Evolutionary conservation across 2,113 vertebrate species (phyloP).

Genomic region (Chaenocephalus aceratus): DNA sequence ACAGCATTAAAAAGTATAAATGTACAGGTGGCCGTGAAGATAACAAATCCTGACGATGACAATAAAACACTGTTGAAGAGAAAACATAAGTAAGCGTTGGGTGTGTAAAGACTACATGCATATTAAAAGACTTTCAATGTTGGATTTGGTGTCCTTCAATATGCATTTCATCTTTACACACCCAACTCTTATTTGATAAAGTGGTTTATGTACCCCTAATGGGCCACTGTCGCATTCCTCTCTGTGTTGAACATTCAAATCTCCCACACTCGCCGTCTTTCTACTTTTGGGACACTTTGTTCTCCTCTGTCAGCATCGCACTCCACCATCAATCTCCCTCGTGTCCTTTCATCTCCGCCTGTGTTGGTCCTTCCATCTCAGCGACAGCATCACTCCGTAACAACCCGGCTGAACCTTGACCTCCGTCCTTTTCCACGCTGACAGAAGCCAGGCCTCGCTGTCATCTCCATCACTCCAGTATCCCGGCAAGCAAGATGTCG

Average conservation of each 20-base stretch:
- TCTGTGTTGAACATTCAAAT: slow-evolving; percentile 4
- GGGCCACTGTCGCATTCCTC: background rate
- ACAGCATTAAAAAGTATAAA: no score
- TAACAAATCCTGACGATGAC: no score
- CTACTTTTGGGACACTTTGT: slow-evolving; percentile 21
- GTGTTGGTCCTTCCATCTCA: slow-evolving; percentile 67
- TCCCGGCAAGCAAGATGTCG: slow-evolving; percentile 18
- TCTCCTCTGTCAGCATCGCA: slow-evolving; percentile 34
- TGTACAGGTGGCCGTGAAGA: no score
- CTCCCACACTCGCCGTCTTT: background rate
- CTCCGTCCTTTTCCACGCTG: slow-evolving; percentile 61
- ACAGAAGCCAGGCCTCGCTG: slow-evolving; percentile 69
- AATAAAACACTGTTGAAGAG: no score
- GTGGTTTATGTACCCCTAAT: background rate
- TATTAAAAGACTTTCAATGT: no score
- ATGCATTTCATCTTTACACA: background rate
- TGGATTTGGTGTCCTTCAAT: background rate
- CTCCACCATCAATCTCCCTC: slow-evolving; percentile 57
- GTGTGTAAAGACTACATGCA: no score
- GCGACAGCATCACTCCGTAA: slow-evolving; percentile 69
- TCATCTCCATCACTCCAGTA: slow-evolving; percentile 58
- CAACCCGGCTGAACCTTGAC: slow-evolving; percentile 73
- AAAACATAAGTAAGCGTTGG: no score
- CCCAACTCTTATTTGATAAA: no score
- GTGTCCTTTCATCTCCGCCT: slow-evolving; percentile 69